A percentile compares a stretch with the other conserved stretches of the same genome.
Conservation (phyloP, 2,113 vertebrate species). For the Phaethornis superciliosus region DNA sequence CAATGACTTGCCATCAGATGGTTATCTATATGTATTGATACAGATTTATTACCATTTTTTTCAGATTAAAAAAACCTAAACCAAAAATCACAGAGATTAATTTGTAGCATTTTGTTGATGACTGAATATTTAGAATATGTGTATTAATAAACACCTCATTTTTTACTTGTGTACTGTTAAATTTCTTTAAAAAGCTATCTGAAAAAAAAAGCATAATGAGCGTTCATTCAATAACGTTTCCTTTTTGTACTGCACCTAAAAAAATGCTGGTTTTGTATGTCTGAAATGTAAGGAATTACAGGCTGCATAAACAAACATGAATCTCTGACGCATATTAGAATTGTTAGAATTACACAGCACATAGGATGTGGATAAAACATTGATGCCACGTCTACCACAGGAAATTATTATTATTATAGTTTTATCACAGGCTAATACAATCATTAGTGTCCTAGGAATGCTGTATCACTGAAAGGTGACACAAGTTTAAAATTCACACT, state of each 20-base stretch:
- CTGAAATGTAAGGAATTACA: constrained; percentile 34
- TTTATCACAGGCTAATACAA: neutral
- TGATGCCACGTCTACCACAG: neutral
- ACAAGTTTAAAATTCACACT: neutral
- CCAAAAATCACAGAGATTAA: neutral
- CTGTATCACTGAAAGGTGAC: neutral
- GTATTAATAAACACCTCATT: neutral
- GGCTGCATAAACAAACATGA: neutral
- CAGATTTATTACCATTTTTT: neutral
- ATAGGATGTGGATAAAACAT: neutral
- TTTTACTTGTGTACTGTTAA: constrained; percentile 29
- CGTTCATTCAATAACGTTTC: constrained; percentile 45
- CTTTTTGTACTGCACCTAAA: constrained; percentile 39
- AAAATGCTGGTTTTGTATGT: constrained; percentile 45
- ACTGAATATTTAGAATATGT: neutral
- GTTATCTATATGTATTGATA: neutral
- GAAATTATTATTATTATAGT: neutral
- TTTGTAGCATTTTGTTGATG: constrained; percentile 16
- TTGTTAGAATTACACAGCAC: neutral
- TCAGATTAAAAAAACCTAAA: neutral
- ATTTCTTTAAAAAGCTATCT: constrained; percentile 60
- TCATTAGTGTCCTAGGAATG: neutral
- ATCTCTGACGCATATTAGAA: neutral
- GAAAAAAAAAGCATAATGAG: constrained; percentile 43
- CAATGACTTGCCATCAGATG: constrained; percentile 30